These are phyloP conservation scores for Drosophila bocki DNA, from an alignment of 1,140 invertebrate species.

Conservation along the genomic window DNA sequence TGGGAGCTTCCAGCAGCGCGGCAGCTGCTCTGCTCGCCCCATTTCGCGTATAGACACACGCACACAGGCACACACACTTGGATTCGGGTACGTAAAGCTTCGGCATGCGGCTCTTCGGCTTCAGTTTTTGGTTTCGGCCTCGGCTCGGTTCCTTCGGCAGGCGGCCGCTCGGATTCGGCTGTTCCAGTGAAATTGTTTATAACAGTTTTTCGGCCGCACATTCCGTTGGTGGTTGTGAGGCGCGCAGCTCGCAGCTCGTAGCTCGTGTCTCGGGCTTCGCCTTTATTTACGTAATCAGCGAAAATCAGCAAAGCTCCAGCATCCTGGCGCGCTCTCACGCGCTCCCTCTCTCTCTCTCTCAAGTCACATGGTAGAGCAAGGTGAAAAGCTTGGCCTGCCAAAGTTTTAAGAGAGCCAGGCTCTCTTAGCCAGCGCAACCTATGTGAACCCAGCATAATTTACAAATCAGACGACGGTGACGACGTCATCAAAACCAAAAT, in stretches of 20 bases:
- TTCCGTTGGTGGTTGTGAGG: slow-evolving; percentile 49
- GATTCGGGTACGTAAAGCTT: slow-evolving; percentile 13
- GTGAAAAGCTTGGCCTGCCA: slow-evolving; percentile 63
- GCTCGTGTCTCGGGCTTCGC: slow-evolving; percentile 62
- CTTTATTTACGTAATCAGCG: slow-evolving; percentile 83
- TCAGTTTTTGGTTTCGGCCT: slow-evolving; percentile 23
- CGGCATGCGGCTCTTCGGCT: slow-evolving; percentile 15
- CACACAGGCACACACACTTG: slow-evolving; percentile 11
- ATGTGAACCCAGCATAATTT: slow-evolving; percentile 66
- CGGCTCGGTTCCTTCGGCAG: slow-evolving; percentile 2
- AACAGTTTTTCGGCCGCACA: slow-evolving; percentile 61
- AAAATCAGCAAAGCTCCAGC: slow-evolving; percentile 75
- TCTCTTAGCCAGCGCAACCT: slow-evolving; percentile 37
- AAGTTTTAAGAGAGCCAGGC: slow-evolving; percentile 26
- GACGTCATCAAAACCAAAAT: slow-evolving; percentile 83
- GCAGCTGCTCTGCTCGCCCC: slow-evolving; percentile 53
- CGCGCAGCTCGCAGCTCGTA: slow-evolving; percentile 18
- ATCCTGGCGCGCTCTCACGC: slow-evolving; percentile 33
- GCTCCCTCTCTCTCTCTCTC: slow-evolving; percentile 21
- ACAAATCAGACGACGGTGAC: slow-evolving; percentile 74
- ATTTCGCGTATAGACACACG: slow-evolving; percentile 59
- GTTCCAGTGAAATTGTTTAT: slow-evolving; percentile 75
- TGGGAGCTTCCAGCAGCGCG: slow-evolving; percentile 31
- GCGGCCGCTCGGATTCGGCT: slow-evolving; percentile 15
- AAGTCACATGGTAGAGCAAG: slow-evolving; percentile 70